Base-by-base conservation (phyloP, 1,140 invertebrate species). In the Caenorhabditis tropicalis region DNA sequence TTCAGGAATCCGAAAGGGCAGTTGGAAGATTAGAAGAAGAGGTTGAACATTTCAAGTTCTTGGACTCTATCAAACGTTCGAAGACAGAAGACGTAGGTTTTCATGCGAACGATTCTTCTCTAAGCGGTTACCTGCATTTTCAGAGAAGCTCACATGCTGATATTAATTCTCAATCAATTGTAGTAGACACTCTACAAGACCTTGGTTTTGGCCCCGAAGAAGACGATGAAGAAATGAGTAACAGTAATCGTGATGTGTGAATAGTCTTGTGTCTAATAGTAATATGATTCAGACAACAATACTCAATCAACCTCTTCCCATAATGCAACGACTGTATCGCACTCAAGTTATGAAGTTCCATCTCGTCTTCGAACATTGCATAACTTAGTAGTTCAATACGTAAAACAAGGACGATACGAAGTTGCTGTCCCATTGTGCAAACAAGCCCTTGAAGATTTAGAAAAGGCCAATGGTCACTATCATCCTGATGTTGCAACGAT, bases 401-500 rank as follows among this genome's bases (percentile, higher is more conserved):
- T 98, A 31, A 97, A 96, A 43, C 97, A 99, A 92, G 97, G 97
- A 27, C 91, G 96, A 53, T 98, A 98, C 91, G 97, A 99, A 92
- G 98, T 99, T 2, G 98, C 98, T 5, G 97, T 99, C 79, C 98
- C 98, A 3, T 93, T 99, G 1, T 99, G 98, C 92, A 99, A 99
- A 92, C 98, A 99, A 92, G 98, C 98, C 0, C 93, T 99, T 21
- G 98, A 99, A 92, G 98, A 99, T 93, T 93, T 99, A 86, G 97
- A 99, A 92, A 98, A 98, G 92, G 99, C 96, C 0, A 96, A 95
- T 83, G 98, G 98, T 0, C 97, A 98, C 91, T 96, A 99, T 92
- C 96, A 99, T 93, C 98, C 97, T 0, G 98, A 99, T 92, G 98
- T 99, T 9, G 98, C 98, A 16, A 99, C 98, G 7, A 99, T 99